Base-by-base conservation (phyloP, 2,888 invertebrate genomes). In the Pandemis heparana region DNA sequence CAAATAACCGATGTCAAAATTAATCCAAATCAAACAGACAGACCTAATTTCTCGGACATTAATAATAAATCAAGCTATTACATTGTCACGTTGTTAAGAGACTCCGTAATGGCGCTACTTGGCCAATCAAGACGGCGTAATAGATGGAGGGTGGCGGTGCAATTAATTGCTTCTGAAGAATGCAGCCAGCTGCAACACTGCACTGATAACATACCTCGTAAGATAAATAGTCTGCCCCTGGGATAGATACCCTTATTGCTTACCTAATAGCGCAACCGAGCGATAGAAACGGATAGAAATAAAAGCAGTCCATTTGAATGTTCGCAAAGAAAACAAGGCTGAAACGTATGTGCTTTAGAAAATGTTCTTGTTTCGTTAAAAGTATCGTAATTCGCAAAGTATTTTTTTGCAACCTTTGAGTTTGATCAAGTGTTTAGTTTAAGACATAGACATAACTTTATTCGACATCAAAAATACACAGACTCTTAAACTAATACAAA, bases 151-250 rank as follows among this genome's bases (percentile, higher is more conserved):
- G 79, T 78, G 84, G 83, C 79, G 78, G 80, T 81, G 85, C 85
- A 89, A 91, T 92, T 92, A 91, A 92, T 91, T 87, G 88, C 86
- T 83, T 82, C 84, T 81, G 79, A 86, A 89, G 85, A 89, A 88
- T 87, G 87, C 83, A 80, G 86, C 84, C 87, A 88, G 89, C 87
- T 89, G 91, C 88, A 89, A 79, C 85, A 80, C 79, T 86, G 84
- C 87, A 87, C 83, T 87, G 89, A 91, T 91, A 91, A 87, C 85
- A 83, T 82, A 85, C 81, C 78, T 78, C 65, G 78, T 76, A 85
- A 87, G 86, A 87, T 86, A 82, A 86, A 89, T 87, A 81, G 83
- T 81, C 80, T 75, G 75, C 74, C 71, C 65, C 71, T 32, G 48
- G 51, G 69, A 43, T 51, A 48, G 70, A 74, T 74, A 43, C 64